phyloP scores from a whole-genome alignment of 2,888 invertebrate species.

The Polydrusus pterygomalis region DNA sequence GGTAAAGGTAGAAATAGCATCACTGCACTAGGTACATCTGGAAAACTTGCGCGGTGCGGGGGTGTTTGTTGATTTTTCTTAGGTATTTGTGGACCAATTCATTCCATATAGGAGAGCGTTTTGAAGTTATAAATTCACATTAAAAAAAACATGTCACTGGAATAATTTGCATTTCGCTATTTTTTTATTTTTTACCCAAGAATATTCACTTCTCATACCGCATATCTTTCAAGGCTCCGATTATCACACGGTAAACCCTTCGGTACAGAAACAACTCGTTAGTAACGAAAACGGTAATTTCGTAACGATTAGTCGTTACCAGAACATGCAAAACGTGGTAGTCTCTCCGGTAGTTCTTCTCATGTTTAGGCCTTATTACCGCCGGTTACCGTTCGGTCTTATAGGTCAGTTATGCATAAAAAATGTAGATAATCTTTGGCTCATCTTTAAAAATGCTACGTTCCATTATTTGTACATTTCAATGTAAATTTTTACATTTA shows the following conservation, averaged over 20 bases:
- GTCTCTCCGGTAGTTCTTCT: slow-evolving; percentile 47
- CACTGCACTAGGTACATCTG: too few relatives aligned
- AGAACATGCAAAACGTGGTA: slow-evolving; percentile 50
- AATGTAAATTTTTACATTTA: too few relatives aligned
- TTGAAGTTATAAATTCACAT: too few relatives aligned
- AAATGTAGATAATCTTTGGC: slow-evolving; percentile 15
- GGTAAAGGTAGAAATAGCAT: too few relatives aligned
- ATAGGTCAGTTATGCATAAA: slow-evolving; percentile 48
- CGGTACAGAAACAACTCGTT: slow-evolving; percentile 25
- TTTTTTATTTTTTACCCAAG: too few relatives aligned
- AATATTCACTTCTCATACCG: too few relatives aligned
- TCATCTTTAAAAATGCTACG: slow-evolving; percentile 14
- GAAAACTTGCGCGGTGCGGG: too few relatives aligned
- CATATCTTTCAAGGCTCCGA: slow-evolving; percentile 8
- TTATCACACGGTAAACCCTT: slow-evolving; percentile 36
- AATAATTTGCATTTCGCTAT: too few relatives aligned
- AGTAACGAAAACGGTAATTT: slow-evolving; percentile 40
- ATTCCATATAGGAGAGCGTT: too few relatives aligned
- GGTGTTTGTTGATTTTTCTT: too few relatives aligned
- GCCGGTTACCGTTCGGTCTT: slow-evolving; percentile 42
- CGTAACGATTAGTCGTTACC: slow-evolving; percentile 30
- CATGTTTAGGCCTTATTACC: slow-evolving; percentile 50
- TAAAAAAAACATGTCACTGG: too few relatives aligned
- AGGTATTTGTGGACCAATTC: too few relatives aligned
- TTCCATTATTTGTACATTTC: slow-evolving; percentile 1